These are phyloP conservation scores for Corbicula japonica DNA, from an alignment of 2,888 invertebrate species.

Conservation along the genomic window DNA sequence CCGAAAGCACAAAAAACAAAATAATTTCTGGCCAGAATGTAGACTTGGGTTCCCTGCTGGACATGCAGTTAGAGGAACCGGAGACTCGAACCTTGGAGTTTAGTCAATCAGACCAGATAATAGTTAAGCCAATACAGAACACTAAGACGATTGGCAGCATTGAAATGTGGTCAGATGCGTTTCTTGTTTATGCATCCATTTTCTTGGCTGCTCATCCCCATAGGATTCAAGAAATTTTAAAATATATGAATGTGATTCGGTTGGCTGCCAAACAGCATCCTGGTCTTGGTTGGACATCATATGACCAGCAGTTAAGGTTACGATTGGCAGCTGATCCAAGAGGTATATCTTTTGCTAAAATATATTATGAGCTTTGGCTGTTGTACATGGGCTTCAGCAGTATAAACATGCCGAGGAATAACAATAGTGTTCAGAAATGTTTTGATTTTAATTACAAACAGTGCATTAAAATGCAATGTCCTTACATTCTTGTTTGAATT, in stretches of 20 bases:
- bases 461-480: neutral
- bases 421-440: neutral
- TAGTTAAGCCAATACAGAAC: neutral
- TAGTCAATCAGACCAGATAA: neutral
- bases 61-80: neutral
- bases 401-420: neutral
- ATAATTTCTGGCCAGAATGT: neutral
- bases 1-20: neutral
- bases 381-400: neutral
- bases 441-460: conserved; percentile 12
- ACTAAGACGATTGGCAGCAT: neutral
- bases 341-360: neutral
- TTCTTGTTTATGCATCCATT: conserved; percentile 2
- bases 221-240: conserved; percentile 6
- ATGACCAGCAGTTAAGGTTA: conserved; percentile 21
- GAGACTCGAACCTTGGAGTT: neutral
- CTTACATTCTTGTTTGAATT: conserved; percentile 5
- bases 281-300: neutral
- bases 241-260: conserved; percentile 11
- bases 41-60: neutral
- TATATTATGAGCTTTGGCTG: conserved; percentile 13
- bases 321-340: neutral
- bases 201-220: neutral
- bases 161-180: neutral
- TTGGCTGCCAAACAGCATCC: neutral